Conservation (phyloP, 2,888 invertebrate species). For the Thereva nobilitata region DNA sequence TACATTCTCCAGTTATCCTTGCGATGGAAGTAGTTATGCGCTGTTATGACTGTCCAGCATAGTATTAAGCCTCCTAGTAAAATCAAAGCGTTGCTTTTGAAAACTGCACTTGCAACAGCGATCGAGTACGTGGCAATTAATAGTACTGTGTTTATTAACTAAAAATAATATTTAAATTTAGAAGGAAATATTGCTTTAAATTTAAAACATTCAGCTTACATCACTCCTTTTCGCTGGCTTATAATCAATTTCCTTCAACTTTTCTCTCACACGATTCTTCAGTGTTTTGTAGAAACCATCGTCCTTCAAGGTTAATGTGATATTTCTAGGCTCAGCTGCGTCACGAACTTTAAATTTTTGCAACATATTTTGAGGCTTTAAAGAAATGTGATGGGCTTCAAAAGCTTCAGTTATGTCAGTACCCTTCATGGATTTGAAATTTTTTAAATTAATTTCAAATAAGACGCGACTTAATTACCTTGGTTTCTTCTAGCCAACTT, state of each 20-base stretch:
- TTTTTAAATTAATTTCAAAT: background rate
- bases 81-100: conserved; percentile 50
- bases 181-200: background rate
- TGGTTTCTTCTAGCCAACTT: conserved; percentile 72
- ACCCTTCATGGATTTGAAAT: conserved; percentile 58
- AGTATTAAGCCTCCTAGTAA: conserved; percentile 63
- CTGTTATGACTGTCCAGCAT: conserved; percentile 64
- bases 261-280: conserved; percentile 63
- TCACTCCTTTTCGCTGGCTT: conserved; percentile 51
- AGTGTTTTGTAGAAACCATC: conserved; percentile 76
- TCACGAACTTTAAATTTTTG: conserved; percentile 69
- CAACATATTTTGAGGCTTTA: conserved; percentile 63
- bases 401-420: conserved; percentile 82
- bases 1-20: conserved; percentile 79
- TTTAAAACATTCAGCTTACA: conserved; percentile 46
- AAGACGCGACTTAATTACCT: conserved; percentile 58
- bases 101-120: conserved; percentile 54
- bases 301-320: conserved; percentile 73
- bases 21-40: conserved; percentile 79
- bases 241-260: conserved; percentile 63
- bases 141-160: conserved; percentile 57
- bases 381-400: conserved; percentile 71
- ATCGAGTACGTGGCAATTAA: conserved; percentile 53
- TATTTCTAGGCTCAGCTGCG: conserved; percentile 67
- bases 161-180: conserved; percentile 14